Evolutionary conservation across 2,888 invertebrate species (phyloP).

Genomic region (Tryphoninae sp.): DNA sequence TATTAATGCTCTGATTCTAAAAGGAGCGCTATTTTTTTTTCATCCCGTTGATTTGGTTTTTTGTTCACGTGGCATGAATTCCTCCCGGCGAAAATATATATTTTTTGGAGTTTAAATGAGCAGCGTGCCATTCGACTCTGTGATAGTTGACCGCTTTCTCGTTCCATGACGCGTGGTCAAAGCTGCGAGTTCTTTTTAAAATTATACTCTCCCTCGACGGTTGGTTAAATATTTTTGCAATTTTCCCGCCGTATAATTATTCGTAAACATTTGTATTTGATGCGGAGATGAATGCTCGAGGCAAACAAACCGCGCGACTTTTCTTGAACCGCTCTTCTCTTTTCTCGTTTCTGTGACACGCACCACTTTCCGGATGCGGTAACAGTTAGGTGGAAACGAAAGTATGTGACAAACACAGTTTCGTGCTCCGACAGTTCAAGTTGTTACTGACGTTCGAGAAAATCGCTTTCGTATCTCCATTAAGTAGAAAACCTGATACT

Average conservation of each 20-base stretch:
- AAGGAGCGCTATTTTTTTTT: conserved; percentile 11
- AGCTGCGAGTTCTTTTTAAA: no score
- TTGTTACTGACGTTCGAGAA: neutral
- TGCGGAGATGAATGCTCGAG: conserved; percentile 7
- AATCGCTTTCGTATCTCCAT: neutral
- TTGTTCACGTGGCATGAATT: conserved; percentile 11
- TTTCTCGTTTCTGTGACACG: conserved; percentile 2
- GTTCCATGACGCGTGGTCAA: no score
- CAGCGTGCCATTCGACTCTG: no score
- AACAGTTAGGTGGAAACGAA: conserved; percentile 7
- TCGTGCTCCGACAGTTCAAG: conserved; percentile 3
- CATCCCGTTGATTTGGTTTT: conserved; percentile 1
- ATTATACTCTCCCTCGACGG: neutral
- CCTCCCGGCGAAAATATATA: conserved; percentile 23
- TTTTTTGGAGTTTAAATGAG: neutral
- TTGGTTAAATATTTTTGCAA: neutral
- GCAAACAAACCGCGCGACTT: conserved; percentile 1
- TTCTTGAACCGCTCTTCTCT: conserved; percentile 1
- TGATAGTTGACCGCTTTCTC: no score
- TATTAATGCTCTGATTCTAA: conserved; percentile 18
- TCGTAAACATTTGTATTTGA: neutral
- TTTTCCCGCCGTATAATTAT: conserved; percentile 1
- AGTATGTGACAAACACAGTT: conserved; percentile 6
- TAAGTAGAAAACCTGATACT: no score
- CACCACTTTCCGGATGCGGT: neutral